These are phyloP conservation scores for Teinopalpus imperialis DNA, from an alignment of 2,888 invertebrate species.

Conservation along the genomic window DNA sequence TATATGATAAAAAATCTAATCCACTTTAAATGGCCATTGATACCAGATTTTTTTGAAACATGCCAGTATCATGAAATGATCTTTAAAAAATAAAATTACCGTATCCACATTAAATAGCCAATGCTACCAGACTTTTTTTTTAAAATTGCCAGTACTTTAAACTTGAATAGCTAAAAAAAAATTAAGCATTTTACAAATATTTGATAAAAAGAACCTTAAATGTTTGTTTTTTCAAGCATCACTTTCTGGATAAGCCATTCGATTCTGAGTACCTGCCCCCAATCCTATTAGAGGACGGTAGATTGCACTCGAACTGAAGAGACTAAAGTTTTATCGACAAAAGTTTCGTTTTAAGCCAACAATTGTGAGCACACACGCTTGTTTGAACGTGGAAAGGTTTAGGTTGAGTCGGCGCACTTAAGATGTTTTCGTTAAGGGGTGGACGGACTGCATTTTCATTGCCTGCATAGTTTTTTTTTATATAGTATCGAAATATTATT, in stretches of 20 bases:
- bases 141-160: no score
- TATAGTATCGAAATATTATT: no score
- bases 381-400: constrained; percentile 62
- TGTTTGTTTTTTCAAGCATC: constrained; percentile 17
- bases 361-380: constrained; percentile 54
- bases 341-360: constrained; percentile 52
- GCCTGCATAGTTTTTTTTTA: no score
- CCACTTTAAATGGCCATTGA: no score
- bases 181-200: not conserved
- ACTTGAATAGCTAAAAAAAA: not conserved
- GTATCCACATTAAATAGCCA: no score
- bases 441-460: not conserved
- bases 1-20: no score
- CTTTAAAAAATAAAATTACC: no score
- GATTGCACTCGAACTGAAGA: constrained; percentile 47
- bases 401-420: constrained; percentile 48
- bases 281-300: constrained; percentile 65
- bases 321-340: constrained; percentile 38
- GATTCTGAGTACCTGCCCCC: constrained; percentile 33
- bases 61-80: no score
- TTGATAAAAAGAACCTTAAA: constrained; percentile 1
- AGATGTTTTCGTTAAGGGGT: constrained; percentile 40
- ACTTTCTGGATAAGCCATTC: constrained; percentile 8
- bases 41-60: no score
- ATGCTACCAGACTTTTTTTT: no score